phyloP scores from a whole-genome alignment of 2,113 vertebrate species.

The Glaucomys volans region DNA sequence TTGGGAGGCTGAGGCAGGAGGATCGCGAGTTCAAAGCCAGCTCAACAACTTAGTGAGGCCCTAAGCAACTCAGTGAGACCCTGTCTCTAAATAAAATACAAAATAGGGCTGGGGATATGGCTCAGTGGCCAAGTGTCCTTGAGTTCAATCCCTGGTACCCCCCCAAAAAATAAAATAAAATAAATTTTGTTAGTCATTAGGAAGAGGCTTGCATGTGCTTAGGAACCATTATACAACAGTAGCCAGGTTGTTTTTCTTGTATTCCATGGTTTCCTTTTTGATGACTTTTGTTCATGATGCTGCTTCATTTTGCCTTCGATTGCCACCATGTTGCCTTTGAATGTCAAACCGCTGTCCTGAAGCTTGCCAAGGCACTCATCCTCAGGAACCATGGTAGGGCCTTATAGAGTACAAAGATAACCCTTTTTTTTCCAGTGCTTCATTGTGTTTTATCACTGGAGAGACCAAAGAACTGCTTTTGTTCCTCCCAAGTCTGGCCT shows the following conservation, averaged over 20 bases:
- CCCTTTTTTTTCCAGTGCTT: neutral
- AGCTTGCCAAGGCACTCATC: neutral
- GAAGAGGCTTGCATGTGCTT: neutral
- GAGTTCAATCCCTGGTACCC: too few species aligned
- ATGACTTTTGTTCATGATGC: slow-evolving; percentile 13
- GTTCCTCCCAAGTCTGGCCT: neutral
- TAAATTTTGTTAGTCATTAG: slow-evolving; percentile 5
- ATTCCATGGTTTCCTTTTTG: neutral
- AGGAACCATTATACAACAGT: neutral
- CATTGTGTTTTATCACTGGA: neutral
- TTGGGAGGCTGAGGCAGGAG: too few species aligned
- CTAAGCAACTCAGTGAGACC: too few species aligned
- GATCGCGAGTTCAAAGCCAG: too few species aligned
- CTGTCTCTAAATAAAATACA: too few species aligned
- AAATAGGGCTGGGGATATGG: too few species aligned
- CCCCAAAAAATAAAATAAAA: too few species aligned
- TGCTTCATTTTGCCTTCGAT: neutral
- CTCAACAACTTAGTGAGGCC: too few species aligned
- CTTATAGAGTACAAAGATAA: neutral
- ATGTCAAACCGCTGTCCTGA: neutral
- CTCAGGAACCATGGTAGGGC: neutral
- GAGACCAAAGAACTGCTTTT: slow-evolving; percentile 52
- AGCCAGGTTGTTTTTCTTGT: neutral
- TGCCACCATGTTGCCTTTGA: neutral
- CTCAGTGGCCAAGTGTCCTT: too few species aligned